Evolutionary conservation across 2,888 invertebrate species (phyloP), one percentile per base, ranked within the genome.

Genomic region (Agrotis exclamationis): DNA sequence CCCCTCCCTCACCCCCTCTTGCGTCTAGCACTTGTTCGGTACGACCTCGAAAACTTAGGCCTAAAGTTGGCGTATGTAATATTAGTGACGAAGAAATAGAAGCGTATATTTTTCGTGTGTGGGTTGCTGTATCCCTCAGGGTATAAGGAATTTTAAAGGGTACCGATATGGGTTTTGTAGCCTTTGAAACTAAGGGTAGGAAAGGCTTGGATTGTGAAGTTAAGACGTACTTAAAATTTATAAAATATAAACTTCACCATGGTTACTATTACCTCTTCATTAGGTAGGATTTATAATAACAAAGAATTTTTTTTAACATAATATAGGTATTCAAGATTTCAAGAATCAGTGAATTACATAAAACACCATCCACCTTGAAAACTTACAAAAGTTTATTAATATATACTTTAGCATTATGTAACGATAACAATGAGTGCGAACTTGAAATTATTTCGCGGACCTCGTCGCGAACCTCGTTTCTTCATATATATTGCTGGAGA

Each of bases 11-110:
- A 48, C 85, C 85, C 64, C 88, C 85, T 86, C 80, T 81, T 88
- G 88, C 92, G 93, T 93, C 93, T 94, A 92, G 93, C 92, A 90
- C 90, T 91, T 89, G 89, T 89, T 88, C 86, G 82, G 85, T 86
- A 83, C 92, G 94, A 92, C 94, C 94, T 93, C 93, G 91, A 93
- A 93, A 94, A 93, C 89, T 92, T 89, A 86, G 89, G 88, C 86
- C 88, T 85, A 72, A 82, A 80, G 80, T 84, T 76, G 70, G 66
- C 72, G 70, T 73, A 74, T 80, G 76, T 82, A 79, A 85, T 78
- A 84, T 82, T 72, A 75, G 81, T 84, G 73, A 80, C 70, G 78
- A 73, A 68, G 79, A 65, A 80, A 70, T 69, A 67, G 64, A 73
- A 51, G 65, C 74, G 80, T 72, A 44, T 79, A 79, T 84, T 84